Evolutionary conservation across 2,888 invertebrate species (phyloP).

Genomic region (Leucophenga maculata): DNA sequence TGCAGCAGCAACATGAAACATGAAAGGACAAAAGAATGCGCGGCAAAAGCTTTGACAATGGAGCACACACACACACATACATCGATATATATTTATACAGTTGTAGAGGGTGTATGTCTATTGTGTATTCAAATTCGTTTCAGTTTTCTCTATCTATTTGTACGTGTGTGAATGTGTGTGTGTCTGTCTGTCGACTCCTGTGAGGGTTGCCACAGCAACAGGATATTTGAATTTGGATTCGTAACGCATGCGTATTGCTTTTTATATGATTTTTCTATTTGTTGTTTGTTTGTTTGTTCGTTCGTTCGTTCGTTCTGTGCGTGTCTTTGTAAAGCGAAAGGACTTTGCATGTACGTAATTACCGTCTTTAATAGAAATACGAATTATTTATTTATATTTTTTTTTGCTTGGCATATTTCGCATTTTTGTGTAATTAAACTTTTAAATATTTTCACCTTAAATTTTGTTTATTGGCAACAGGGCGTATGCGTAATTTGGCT

Average conservation of each 20-base stretch:
- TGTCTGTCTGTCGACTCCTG: slow-evolving; percentile 37
- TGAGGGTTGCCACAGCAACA: slow-evolving; percentile 69
- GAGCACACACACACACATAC: slow-evolving; percentile 9
- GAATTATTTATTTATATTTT: background rate
- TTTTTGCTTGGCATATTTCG: background rate
- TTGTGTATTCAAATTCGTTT: slow-evolving; percentile 24
- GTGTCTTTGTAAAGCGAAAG: too few species aligned
- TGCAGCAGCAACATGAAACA: background rate
- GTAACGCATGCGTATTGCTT: slow-evolving; percentile 64
- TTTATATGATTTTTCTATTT: slow-evolving; percentile 12
- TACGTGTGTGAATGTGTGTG: slow-evolving; percentile 29
- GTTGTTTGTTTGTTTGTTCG: slow-evolving; percentile 9
- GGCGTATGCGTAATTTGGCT: slow-evolving; percentile 13
- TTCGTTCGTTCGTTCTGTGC: slow-evolving; percentile 43
- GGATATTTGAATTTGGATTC: slow-evolving; percentile 45
- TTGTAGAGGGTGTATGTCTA: slow-evolving; percentile 51
- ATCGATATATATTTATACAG: background rate
- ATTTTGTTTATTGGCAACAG: background rate
- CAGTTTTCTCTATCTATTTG: slow-evolving; percentile 5
- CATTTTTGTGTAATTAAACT: background rate
- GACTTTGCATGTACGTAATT: background rate
- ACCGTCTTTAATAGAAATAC: background rate
- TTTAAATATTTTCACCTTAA: background rate
- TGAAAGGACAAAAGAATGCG: background rate
- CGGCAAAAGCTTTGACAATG: slow-evolving; percentile 13